These are phyloP conservation scores for Dione juno DNA, from an alignment of 2,888 invertebrate species.

Conservation along the genomic window DNA sequence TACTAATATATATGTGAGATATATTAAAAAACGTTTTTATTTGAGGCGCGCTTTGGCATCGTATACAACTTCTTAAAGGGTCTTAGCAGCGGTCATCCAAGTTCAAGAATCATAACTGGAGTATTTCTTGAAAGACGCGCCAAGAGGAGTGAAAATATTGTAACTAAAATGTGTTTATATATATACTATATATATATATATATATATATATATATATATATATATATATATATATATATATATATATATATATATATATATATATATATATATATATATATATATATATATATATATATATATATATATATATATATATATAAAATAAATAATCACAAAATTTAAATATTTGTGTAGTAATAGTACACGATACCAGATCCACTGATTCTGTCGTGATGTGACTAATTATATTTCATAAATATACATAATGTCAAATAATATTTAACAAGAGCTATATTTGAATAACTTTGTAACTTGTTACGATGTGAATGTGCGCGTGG, in stretches of 20 bases:
- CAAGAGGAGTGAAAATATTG: slow-evolving; percentile 28
- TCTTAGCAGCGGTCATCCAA: slow-evolving; percentile 30
- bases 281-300: too few species aligned
- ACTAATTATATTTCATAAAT: too few species aligned
- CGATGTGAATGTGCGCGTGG: slow-evolving; percentile 34
- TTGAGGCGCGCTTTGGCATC: slow-evolving; percentile 15
- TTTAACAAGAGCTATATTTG: not conserved
- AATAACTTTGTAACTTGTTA: slow-evolving; percentile 9
- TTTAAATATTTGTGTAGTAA: not conserved
- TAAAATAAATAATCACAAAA: not conserved
- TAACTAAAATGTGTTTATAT: not conserved
- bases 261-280: too few species aligned
- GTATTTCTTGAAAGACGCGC: slow-evolving; percentile 27
- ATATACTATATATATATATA: too few species aligned
- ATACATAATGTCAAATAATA: not conserved
- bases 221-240: too few species aligned
- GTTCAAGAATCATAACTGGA: slow-evolving; percentile 36
- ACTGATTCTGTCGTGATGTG: too few species aligned
- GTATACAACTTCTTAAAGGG: not conserved
- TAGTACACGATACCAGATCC: too few species aligned
- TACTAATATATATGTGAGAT: not conserved
- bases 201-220: too few species aligned
- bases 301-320: too few species aligned
- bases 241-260: too few species aligned
- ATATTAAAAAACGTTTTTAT: not conserved